A percentile compares a stretch with the other conserved stretches of the same genome.
Conservation (phyloP, 2,113 vertebrate genomes). For the Poeciliopsis retropinna region DNA sequence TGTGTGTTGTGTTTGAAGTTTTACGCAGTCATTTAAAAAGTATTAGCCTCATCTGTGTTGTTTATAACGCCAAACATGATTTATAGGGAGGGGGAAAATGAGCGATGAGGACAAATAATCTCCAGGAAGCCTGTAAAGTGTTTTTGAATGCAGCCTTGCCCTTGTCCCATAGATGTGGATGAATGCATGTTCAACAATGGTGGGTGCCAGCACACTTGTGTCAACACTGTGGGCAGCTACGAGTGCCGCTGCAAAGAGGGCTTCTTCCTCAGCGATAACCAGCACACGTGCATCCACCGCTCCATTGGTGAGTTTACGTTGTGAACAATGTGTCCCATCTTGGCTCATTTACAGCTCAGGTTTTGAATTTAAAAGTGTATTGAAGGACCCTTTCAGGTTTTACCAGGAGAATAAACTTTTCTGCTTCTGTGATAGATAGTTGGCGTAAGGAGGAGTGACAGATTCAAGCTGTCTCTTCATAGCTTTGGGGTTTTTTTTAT, state of each 20-base stretch:
- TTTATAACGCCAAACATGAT: constrained; percentile 23
- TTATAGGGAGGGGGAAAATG: neutral
- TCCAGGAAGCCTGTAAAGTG: constrained; percentile 14
- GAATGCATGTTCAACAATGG: constrained; percentile 95
- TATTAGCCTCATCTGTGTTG: constrained; percentile 5
- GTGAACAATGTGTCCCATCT: neutral
- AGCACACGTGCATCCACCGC: constrained; percentile 98
- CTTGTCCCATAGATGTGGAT: constrained; percentile 85
- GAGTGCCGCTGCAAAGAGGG: constrained; percentile 93
- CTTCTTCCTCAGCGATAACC: constrained; percentile 97
- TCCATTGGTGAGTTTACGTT: constrained; percentile 86
- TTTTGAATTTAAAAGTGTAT: neutral
- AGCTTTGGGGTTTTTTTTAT: constrained; percentile 55
- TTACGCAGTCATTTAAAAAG: constrained; percentile 29
- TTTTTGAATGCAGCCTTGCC: constrained; percentile 17
- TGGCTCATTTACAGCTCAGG: neutral
- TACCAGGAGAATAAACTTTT: neutral
- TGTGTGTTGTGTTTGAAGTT: constrained; percentile 32
- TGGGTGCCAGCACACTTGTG: constrained; percentile 94
- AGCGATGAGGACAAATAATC: constrained; percentile 9
- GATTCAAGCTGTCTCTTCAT: constrained; percentile 73
- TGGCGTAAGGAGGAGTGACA: constrained; percentile 73
- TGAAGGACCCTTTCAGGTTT: neutral
- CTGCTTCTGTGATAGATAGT: constrained; percentile 55
- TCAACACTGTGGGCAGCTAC: constrained; percentile 96